These are phyloP conservation scores for Drosophila anomelani DNA, from an alignment of 2,888 invertebrate genomes.

Conservation along the genomic window DNA sequence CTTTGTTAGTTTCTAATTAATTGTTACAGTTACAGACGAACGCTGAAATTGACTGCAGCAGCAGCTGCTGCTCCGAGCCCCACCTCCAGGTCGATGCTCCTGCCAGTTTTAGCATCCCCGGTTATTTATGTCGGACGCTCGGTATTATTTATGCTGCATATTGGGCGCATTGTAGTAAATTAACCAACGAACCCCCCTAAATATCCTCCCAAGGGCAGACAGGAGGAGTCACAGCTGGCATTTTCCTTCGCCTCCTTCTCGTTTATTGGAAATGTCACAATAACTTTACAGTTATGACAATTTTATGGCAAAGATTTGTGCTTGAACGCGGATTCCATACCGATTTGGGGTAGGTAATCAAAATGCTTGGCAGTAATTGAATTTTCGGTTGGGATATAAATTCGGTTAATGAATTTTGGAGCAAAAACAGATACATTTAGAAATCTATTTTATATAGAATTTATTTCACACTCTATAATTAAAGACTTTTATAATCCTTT, in stretches of 20 bases:
- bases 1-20: conserved; percentile 80
- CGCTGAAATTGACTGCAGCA: conserved; percentile 46
- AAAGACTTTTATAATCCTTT: background rate
- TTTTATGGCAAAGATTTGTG: conserved; percentile 49
- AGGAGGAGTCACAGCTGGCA: conserved; percentile 54
- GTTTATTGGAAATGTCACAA: conserved; percentile 68
- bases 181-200: conserved; percentile 50
- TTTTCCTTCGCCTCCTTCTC: conserved; percentile 33
- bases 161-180: conserved; percentile 70
- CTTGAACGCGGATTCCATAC: conserved; percentile 21
- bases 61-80: conserved; percentile 50
- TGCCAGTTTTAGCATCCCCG: conserved; percentile 62
- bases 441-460: background rate
- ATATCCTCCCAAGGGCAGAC: conserved; percentile 12
- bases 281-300: conserved; percentile 72
- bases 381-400: conserved; percentile 5
- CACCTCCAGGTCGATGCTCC: conserved; percentile 20
- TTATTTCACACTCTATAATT: background rate
- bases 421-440: background rate
- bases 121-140: conserved; percentile 74
- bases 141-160: conserved; percentile 79
- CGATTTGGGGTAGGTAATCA: conserved; percentile 21
- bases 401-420: conserved; percentile 5
- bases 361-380: conserved; percentile 14
- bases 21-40: conserved; percentile 73